These are phyloP conservation scores for Lepilemur septentrionalis DNA, from an alignment of 2,797 vertebrate genomes.

Conservation along the genomic window DNA sequence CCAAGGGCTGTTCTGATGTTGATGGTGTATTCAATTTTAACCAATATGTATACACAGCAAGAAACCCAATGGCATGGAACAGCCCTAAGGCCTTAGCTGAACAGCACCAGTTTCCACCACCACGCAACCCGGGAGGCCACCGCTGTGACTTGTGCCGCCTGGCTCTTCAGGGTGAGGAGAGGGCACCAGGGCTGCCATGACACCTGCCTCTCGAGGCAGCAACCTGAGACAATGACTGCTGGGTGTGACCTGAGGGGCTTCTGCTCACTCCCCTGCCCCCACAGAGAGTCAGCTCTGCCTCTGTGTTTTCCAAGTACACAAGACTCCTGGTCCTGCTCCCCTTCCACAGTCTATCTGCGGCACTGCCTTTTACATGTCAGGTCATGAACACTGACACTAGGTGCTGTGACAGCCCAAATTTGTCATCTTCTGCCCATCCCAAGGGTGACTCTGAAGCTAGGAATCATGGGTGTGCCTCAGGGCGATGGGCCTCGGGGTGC, in stretches of 20 bases:
- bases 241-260: neutral
- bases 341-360: neutral
- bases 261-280: too few relatives aligned
- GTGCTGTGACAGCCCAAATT: neutral
- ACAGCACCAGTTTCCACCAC: neutral
- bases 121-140: too few relatives aligned
- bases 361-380: neutral
- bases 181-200: neutral
- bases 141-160: neutral
- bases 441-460: neutral
- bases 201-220: neutral
- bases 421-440: neutral
- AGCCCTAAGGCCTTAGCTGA: neutral
- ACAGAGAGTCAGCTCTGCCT: neutral
- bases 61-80: neutral
- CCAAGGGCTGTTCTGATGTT: neutral
- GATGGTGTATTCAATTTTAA: neutral
- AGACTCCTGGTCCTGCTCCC: neutral
- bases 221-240: neutral
- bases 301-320: too few relatives aligned
- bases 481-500: neutral
- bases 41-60: neutral
- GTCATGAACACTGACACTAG: neutral
- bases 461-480: neutral
- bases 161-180: neutral